Conservation (phyloP, 2,797 vertebrate genomes). For the Diceros bicornis region DNA sequence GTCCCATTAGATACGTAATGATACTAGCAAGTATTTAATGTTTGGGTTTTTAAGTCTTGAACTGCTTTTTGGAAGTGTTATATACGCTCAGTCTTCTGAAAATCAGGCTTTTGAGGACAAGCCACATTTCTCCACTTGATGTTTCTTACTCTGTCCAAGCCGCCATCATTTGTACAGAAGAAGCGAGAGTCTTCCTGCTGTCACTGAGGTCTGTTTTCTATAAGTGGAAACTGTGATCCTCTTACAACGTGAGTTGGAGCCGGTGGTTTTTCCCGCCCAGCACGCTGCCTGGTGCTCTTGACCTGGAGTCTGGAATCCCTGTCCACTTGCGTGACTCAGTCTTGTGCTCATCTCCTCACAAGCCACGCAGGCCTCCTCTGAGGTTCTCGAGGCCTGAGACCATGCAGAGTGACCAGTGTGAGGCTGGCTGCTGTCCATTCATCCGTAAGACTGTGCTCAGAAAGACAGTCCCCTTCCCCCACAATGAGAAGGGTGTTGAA, state of each 20-base stretch:
- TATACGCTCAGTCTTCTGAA: neutral
- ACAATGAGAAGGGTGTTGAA: neutral
- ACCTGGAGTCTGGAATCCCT: neutral
- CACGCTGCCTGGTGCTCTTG: neutral
- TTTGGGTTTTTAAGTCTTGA: constrained; percentile 1
- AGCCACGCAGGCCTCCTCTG: neutral
- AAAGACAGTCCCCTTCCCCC: neutral
- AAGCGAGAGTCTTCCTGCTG: neutral
- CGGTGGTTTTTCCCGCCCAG: neutral
- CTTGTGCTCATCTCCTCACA: neutral
- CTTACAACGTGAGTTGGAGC: neutral
- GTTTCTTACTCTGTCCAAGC: neutral
- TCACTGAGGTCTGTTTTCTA: neutral
- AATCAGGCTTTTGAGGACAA: neutral
- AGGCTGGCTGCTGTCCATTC: neutral
- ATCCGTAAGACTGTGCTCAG: neutral
- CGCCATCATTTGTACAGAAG: neutral
- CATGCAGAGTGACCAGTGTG: neutral
- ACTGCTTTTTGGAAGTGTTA: neutral
- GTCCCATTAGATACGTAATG: neutral
- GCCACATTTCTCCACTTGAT: neutral
- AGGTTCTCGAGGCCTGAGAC: neutral
- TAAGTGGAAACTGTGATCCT: neutral
- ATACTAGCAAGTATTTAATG: neutral
- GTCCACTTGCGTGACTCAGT: neutral